Conservation (phyloP, 1,140 invertebrate genomes). For the Cyrtorhinus lividipennis region DNA sequence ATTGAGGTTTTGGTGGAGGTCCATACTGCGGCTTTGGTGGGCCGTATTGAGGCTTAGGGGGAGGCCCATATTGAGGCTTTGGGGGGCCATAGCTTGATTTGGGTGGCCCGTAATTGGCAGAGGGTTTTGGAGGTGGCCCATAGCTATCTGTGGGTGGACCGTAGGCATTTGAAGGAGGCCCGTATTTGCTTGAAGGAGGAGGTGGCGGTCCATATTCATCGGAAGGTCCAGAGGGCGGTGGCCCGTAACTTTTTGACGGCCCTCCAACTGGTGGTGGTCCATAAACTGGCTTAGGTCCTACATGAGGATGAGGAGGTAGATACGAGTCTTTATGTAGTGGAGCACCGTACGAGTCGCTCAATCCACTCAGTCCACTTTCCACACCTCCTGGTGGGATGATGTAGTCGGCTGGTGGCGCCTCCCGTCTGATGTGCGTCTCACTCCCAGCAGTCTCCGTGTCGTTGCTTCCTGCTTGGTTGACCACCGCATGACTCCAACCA, state of each 20-base stretch:
- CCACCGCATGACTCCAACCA: slow-evolving; percentile 10
- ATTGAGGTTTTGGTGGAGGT: slow-evolving; percentile 23
- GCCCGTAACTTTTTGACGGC: slow-evolving; percentile 30
- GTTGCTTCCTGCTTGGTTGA: slow-evolving; percentile 11
- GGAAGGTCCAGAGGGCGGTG: slow-evolving; percentile 26
- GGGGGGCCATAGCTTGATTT: slow-evolving; percentile 25
- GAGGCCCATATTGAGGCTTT: slow-evolving; percentile 22
- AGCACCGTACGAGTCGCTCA: slow-evolving; percentile 31
- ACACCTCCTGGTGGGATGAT: slow-evolving; percentile 1
- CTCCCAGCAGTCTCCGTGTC: slow-evolving; percentile 13
- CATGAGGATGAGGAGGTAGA: slow-evolving; percentile 26
- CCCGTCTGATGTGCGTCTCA: slow-evolving; percentile 16
- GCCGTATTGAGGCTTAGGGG: slow-evolving; percentile 26
- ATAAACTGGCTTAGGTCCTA: slow-evolving; percentile 31
- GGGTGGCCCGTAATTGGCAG: slow-evolving; percentile 18
- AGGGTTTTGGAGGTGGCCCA: slow-evolving; percentile 18
- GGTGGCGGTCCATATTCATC: slow-evolving; percentile 21
- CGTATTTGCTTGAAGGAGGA: slow-evolving; percentile 20
- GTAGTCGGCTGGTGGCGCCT: slow-evolving; percentile 14
- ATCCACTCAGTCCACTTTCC: slow-evolving; percentile 26
- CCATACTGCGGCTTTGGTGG: slow-evolving; percentile 25
- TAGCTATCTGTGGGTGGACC: slow-evolving; percentile 16
- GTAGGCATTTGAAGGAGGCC: slow-evolving; percentile 16
- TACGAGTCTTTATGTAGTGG: slow-evolving; percentile 26
- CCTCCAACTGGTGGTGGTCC: slow-evolving; percentile 29